Evolutionary conservation across 2,888 invertebrate genomes (phyloP).

Genomic region (Tachystola acroxantha): DNA sequence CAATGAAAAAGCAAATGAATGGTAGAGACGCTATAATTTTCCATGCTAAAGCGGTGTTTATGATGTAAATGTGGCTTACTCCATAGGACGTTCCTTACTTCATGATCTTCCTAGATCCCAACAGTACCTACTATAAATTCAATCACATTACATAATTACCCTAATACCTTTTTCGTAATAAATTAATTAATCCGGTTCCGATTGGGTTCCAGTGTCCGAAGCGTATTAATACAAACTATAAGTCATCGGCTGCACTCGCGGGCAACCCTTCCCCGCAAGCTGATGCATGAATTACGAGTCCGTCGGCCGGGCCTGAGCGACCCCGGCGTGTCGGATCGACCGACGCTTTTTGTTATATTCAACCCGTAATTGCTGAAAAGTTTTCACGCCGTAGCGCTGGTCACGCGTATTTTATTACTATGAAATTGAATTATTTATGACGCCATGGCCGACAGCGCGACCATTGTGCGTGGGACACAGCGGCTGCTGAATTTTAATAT

Average conservation of each 20-base stretch:
- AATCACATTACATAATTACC: not conserved
- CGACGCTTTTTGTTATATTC: conserved; percentile 73
- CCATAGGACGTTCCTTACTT: no score
- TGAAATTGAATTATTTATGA: conserved; percentile 78
- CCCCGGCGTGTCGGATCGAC: conserved; percentile 53
- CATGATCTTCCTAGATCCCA: no score
- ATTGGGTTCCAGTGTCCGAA: conserved; percentile 60
- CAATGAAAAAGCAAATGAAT: no score
- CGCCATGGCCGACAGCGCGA: conserved; percentile 53
- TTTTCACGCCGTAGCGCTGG: conserved; percentile 72
- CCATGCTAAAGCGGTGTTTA: no score
- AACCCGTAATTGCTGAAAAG: conserved; percentile 76
- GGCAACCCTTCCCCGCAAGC: conserved; percentile 52
- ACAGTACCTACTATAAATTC: no score
- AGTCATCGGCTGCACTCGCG: conserved; percentile 63
- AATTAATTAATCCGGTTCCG: conserved; percentile 57
- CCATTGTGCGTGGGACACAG: conserved; percentile 58
- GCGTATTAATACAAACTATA: conserved; percentile 69
- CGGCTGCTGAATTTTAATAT: conserved; percentile 72
- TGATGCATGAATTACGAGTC: conserved; percentile 31
- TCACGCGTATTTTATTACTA: conserved; percentile 78
- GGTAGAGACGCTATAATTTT: no score
- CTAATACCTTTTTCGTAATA: conserved; percentile 6
- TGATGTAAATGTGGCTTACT: no score
- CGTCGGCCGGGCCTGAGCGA: conserved; percentile 34